Percentiles rank a stretch among this genome's conserved stretches.
Conservation (phyloP, 2,888 invertebrate species). For the Sericinus montela region DNA sequence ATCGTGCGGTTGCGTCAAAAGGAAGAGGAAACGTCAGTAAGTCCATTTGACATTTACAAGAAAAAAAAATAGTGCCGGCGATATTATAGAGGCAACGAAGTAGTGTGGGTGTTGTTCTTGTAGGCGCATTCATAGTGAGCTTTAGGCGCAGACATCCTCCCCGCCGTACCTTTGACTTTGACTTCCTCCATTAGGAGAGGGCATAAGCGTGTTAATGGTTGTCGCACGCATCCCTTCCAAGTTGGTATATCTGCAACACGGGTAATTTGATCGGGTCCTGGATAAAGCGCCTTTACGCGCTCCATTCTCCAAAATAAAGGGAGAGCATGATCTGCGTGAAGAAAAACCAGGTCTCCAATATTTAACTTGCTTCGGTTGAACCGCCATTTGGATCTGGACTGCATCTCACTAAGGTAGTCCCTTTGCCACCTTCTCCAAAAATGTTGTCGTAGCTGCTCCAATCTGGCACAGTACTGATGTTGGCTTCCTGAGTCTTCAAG, state of each 20-base stretch:
- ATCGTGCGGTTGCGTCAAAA: no score
- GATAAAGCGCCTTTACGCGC: neutral
- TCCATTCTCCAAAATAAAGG: neutral
- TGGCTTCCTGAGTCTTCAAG: neutral
- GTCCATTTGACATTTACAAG: no score
- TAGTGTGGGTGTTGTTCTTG: no score
- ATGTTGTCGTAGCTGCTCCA: slow-evolving; percentile 14
- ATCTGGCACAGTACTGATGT: slow-evolving; percentile 2
- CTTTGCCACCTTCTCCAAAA: slow-evolving; percentile 13
- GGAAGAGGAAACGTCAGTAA: no score
- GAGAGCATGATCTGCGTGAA: neutral
- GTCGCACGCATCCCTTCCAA: neutral
- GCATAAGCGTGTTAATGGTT: neutral
- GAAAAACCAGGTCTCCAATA: neutral
- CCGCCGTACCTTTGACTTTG: no score
- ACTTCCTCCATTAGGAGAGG: neutral
- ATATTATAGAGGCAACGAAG: no score
- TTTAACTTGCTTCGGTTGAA: neutral
- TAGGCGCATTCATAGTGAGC: no score
- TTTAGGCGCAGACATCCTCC: no score
- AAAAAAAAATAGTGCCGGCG: no score
- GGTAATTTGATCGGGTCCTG: no score
- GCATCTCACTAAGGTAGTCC: no score
- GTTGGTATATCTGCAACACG: neutral
- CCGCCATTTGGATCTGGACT: neutral